phyloP scores from a whole-genome alignment of 2,113 vertebrate genomes.

The Cinclus cinclus region DNA sequence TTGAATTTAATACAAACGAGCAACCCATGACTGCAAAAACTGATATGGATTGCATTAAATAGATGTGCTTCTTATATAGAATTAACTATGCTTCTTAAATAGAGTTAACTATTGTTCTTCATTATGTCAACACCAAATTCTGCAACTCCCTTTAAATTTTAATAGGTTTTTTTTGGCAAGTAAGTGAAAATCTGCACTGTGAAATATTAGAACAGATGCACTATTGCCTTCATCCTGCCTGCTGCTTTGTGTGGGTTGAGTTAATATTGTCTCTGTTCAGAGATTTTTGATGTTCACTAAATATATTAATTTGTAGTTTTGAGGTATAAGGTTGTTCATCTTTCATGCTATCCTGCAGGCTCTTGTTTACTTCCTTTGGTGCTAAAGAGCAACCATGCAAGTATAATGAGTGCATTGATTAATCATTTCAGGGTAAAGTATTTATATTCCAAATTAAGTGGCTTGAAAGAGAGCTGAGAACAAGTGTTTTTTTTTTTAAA shows the following conservation, averaged over 20 bases:
- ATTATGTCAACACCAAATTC: not conserved
- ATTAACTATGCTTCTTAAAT: not conserved
- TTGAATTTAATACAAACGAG: not conserved
- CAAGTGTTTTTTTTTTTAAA: no score
- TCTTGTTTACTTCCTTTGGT: constrained; percentile 40
- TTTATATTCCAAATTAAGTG: constrained; percentile 6
- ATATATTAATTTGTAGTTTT: constrained; percentile 14
- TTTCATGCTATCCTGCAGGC: not conserved
- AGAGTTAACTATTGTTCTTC: not conserved
- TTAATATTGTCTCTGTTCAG: not conserved
- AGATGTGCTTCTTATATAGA: not conserved
- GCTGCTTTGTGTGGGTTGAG: constrained; percentile 17
- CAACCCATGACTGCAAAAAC: not conserved
- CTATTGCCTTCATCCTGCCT: not conserved
- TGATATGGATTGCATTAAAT: not conserved
- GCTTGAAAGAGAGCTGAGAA: not conserved
- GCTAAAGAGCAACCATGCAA: constrained; percentile 3
- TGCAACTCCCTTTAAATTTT: not conserved
- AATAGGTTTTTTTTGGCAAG: not conserved
- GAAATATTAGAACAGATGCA: constrained; percentile 20
- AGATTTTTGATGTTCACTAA: constrained; percentile 8
- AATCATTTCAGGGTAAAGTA: constrained; percentile 37
- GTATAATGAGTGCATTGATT: constrained; percentile 41
- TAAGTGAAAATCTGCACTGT: not conserved
- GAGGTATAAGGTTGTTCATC: constrained; percentile 20